Percentiles rank a stretch among this genome's conserved stretches.
phyloP scores from a whole-genome alignment of 2,888 invertebrate genomes.

The Agriopis marginaria region DNA sequence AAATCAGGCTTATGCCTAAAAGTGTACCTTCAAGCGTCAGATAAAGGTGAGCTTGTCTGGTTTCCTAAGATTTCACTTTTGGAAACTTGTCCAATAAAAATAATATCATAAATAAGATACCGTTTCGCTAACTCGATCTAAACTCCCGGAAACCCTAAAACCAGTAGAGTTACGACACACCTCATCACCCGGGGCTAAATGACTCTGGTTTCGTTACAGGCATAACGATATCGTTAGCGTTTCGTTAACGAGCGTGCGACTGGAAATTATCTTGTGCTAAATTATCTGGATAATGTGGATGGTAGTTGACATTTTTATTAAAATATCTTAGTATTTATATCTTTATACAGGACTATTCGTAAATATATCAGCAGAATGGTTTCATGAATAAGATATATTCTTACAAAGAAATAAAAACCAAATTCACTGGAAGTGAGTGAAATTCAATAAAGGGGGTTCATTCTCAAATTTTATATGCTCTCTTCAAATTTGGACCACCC shows the following conservation, averaged over 20 bases:
- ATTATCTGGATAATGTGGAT: constrained; percentile 6
- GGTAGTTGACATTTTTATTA: constrained; percentile 10
- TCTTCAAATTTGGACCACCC: no score
- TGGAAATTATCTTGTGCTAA: constrained; percentile 4
- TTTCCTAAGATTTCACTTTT: constrained; percentile 8
- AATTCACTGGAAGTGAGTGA: no score
- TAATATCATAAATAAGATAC: constrained; percentile 9
- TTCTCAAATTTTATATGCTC: no score
- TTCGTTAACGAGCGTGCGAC: constrained; percentile 11
- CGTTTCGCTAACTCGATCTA: background rate
- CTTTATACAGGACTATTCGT: no score
- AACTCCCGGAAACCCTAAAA: constrained; percentile 21
- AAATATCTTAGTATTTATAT: background rate
- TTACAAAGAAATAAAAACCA: no score
- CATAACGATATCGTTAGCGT: constrained; percentile 19
- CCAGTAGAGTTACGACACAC: constrained; percentile 16
- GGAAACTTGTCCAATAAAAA: constrained; percentile 7
- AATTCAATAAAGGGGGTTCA: no score
- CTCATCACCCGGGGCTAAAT: constrained; percentile 19
- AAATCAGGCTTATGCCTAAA: no score
- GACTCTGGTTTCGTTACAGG: constrained; percentile 11
- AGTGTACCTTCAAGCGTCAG: no score
- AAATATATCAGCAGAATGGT: background rate
- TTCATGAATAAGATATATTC: background rate
- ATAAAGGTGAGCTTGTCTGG: background rate